Conservation (phyloP, 2,888 invertebrate species). For the Invenusta paracnida region DNA sequence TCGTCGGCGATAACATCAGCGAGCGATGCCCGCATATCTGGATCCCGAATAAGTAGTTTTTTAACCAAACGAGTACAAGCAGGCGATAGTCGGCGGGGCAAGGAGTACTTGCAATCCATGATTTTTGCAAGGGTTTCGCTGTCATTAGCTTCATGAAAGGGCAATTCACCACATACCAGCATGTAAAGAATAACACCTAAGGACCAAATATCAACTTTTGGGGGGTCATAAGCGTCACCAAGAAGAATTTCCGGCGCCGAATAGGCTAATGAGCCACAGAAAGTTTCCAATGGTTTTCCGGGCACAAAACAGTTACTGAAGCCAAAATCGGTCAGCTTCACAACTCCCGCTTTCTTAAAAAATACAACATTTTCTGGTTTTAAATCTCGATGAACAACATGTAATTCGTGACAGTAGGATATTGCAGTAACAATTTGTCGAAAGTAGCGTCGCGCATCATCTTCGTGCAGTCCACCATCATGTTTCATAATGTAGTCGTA, state of each 20-base stretch:
- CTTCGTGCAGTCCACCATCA: slow-evolving; percentile 70
- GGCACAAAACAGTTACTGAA: slow-evolving; percentile 81
- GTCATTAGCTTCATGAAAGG: slow-evolving; percentile 98
- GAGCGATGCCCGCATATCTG: slow-evolving; percentile 80
- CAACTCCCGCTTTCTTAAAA: slow-evolving; percentile 90
- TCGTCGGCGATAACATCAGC: slow-evolving; percentile 79
- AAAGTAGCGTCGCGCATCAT: slow-evolving; percentile 74
- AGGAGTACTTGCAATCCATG: slow-evolving; percentile 95
- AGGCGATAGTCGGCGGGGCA: slow-evolving; percentile 79
- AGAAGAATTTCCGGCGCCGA: slow-evolving; percentile 97
- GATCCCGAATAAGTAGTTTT: slow-evolving; percentile 86
- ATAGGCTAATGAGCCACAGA: slow-evolving; percentile 95
- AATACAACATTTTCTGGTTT: slow-evolving; percentile 99
- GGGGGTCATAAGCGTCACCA: slow-evolving; percentile 96
- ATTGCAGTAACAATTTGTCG: slow-evolving; percentile 92
- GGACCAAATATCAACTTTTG: slow-evolving; percentile 98
- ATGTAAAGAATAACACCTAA: slow-evolving; percentile 95
- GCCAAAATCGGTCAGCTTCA: slow-evolving; percentile 95
- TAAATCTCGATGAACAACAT: slow-evolving; percentile 82
- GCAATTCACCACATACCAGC: slow-evolving; percentile 92
- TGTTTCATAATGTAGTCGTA: slow-evolving; percentile 97
- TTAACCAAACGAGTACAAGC: slow-evolving; percentile 81
- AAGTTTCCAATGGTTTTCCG: slow-evolving; percentile 91
- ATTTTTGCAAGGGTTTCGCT: slow-evolving; percentile 98
- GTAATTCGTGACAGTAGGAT: slow-evolving; percentile 87